phyloP scores from a whole-genome alignment of 2,113 vertebrate species.

The Andinoacara biseriatus region DNA sequence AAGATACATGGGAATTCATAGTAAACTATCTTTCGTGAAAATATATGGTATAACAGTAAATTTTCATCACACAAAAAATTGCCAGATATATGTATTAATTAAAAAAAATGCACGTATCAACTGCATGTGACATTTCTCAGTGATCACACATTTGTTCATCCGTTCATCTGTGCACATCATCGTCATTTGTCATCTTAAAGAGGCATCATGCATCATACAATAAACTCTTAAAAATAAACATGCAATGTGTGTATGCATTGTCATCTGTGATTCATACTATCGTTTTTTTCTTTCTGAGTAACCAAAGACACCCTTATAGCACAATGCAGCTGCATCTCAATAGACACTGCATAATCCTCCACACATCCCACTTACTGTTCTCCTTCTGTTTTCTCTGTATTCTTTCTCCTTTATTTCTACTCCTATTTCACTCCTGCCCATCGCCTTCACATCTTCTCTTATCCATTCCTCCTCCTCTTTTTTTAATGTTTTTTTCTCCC shows the following conservation, averaged over 20 bases:
- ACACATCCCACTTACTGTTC: conserved; percentile 49
- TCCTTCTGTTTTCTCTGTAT: conserved; percentile 24
- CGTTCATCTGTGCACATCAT: conserved; percentile 3
- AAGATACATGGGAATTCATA: not conserved
- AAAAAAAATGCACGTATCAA: not conserved
- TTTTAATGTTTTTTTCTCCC: not conserved
- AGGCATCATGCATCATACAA: not conserved
- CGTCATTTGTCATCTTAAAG: conserved; percentile 1
- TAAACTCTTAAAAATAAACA: conserved; percentile 45
- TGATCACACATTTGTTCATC: not conserved
- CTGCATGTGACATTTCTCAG: not conserved
- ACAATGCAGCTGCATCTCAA: conserved; percentile 51
- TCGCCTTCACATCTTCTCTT: not conserved
- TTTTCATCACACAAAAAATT: not conserved
- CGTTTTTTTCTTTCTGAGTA: conserved; percentile 48
- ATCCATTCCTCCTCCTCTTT: conserved; percentile 1
- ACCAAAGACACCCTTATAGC: conserved; percentile 51
- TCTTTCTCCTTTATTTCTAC: conserved; percentile 11
- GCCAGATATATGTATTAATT: not conserved
- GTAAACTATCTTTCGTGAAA: not conserved
- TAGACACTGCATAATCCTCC: conserved; percentile 50
- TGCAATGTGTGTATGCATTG: conserved; percentile 15
- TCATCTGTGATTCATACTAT: conserved; percentile 60
- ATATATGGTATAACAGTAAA: not conserved
- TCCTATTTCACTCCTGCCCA: conserved; percentile 12